phyloP scores from a whole-genome alignment of 2,797 vertebrate genomes.

The Galago senegalensis region DNA sequence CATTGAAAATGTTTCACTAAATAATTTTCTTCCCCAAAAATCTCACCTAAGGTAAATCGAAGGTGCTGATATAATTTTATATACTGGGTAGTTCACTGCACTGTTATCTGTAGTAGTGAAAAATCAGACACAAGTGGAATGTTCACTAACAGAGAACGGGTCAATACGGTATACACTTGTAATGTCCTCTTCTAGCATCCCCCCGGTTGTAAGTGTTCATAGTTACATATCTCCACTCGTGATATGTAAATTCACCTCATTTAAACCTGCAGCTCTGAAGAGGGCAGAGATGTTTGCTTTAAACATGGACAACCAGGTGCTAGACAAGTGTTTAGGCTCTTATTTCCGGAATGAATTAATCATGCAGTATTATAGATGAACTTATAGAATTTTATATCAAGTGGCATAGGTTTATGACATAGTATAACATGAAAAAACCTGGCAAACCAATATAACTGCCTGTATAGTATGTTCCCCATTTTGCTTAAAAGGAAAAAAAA shows the following conservation, averaged over 20 bases:
- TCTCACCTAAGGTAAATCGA: constrained; percentile 3
- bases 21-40: constrained; percentile 48
- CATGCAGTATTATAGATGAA: neutral
- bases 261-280: constrained; percentile 9
- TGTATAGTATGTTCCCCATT: neutral
- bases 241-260: neutral
- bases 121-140: neutral
- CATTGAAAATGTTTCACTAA: neutral
- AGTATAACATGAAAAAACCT: neutral
- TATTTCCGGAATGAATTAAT: constrained; percentile 42
- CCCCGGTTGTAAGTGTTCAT: neutral
- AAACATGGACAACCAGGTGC: neutral
- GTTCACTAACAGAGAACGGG: neutral
- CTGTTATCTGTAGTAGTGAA: constrained; percentile 10
- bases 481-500: neutral
- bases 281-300: neutral
- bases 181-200: neutral
- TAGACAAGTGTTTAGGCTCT: neutral
- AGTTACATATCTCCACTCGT: neutral
- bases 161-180: neutral
- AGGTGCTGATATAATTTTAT: constrained; percentile 30
- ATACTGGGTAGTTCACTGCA: neutral
- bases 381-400: constrained; percentile 41
- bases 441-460: neutral
- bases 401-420: neutral